A percentile compares a stretch with the other conserved stretches of the same genome.
These are phyloP conservation scores for Lymantria monacha DNA, from an alignment of 2,888 invertebrate genomes.

Conservation along the genomic window DNA sequence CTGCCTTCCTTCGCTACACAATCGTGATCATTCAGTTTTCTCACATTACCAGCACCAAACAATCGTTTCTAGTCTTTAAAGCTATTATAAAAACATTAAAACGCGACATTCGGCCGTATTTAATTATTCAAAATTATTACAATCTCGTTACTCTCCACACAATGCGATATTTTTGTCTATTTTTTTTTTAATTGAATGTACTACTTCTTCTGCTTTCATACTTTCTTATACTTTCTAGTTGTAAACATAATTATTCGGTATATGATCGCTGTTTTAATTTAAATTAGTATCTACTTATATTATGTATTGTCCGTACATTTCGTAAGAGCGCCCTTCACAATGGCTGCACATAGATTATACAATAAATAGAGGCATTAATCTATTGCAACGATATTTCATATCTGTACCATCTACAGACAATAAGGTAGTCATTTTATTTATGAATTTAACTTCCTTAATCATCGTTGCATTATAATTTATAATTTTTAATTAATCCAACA, in stretches of 20 bases:
- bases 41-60: slow-evolving; percentile 39
- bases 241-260: slow-evolving; percentile 55
- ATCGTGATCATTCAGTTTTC: slow-evolving; percentile 34
- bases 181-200: slow-evolving; percentile 48
- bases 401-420: too few species aligned
- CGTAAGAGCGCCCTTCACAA: slow-evolving; percentile 17
- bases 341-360: slow-evolving; percentile 24
- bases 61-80: slow-evolving; percentile 12
- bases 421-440: too few species aligned
- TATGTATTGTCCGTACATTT: slow-evolving; percentile 4
- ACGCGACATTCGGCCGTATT: slow-evolving; percentile 30
- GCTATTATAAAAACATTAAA: slow-evolving; percentile 45
- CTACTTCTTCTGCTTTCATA: slow-evolving; percentile 44
- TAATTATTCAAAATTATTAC: slow-evolving; percentile 38
- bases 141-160: slow-evolving; percentile 41
- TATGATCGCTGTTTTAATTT: slow-evolving; percentile 36
- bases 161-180: slow-evolving; percentile 48
- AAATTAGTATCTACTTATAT: slow-evolving; percentile 32
- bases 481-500: too few species aligned
- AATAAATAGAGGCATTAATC: slow-evolving; percentile 15
- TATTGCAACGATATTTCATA: background rate
- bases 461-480: too few species aligned
- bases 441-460: too few species aligned
- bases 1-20: slow-evolving; percentile 34
- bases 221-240: slow-evolving; percentile 64